Percentiles rank a stretch among this genome's conserved stretches.
phyloP scores from a whole-genome alignment of 2,888 invertebrate genomes.

The Octodonta nipae region DNA sequence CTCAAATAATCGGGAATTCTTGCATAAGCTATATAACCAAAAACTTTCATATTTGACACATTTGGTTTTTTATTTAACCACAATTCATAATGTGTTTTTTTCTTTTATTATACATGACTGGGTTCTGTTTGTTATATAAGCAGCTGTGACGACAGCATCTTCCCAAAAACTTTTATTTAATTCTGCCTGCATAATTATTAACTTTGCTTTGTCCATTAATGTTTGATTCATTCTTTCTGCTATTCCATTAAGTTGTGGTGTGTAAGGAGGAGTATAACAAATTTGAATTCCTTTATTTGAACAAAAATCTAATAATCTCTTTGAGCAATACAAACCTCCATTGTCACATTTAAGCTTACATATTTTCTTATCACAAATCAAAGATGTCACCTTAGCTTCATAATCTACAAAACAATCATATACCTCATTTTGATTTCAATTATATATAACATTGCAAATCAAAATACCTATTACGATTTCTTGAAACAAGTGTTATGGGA shows the following conservation, averaged over 20 bases:
- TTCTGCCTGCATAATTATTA: neutral
- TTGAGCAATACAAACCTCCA: neutral
- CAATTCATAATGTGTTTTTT: slow-evolving; percentile 4
- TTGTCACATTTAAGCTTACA: neutral
- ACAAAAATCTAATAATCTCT: neutral
- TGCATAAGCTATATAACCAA: slow-evolving; percentile 7
- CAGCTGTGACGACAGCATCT: neutral
- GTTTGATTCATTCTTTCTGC: neutral
- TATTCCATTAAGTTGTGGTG: neutral
- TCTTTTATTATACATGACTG: neutral
- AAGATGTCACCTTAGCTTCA: no score
- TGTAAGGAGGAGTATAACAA: neutral
- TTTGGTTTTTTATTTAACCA: slow-evolving; percentile 6
- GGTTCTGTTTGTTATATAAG: neutral
- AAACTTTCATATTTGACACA: slow-evolving; percentile 7
- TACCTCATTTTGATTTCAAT: no score
- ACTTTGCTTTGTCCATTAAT: neutral
- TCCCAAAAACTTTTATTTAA: neutral
- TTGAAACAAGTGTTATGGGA: no score
- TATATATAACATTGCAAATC: no score
- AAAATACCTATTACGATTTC: no score
- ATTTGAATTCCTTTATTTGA: neutral
- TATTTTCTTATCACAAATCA: slow-evolving; percentile 3
- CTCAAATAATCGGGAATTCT: slow-evolving; percentile 5
- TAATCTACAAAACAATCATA: no score